phyloP scores from a whole-genome alignment of 2,113 vertebrate genomes.

The Triplophysa rosa region DNA sequence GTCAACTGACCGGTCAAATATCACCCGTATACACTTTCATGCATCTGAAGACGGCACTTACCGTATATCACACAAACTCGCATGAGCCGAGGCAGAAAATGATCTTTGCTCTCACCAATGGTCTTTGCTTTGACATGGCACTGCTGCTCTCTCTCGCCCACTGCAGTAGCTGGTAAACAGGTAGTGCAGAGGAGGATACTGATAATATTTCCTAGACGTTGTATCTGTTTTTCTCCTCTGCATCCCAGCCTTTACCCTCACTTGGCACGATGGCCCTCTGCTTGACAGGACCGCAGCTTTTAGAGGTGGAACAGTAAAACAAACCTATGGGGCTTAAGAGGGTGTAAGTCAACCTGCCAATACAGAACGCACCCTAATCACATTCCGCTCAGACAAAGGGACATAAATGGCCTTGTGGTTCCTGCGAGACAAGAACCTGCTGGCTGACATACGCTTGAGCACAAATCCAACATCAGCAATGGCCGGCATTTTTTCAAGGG shows the following conservation, averaged over 20 bases:
- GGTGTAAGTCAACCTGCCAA: conserved; percentile 73
- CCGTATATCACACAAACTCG: not conserved
- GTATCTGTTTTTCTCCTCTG: conserved; percentile 53
- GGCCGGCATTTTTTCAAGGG: conserved; percentile 26
- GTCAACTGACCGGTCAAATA: not conserved
- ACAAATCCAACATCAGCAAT: conserved; percentile 58
- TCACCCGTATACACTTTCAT: not conserved
- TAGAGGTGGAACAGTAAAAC: conserved; percentile 64
- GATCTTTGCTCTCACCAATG: conserved; percentile 8
- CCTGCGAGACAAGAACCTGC: conserved; percentile 52
- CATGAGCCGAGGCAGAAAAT: not conserved
- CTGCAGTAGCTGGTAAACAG: conserved; percentile 43
- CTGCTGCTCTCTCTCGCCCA: not conserved
- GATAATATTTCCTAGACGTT: conserved; percentile 65
- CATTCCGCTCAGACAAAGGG: conserved; percentile 71
- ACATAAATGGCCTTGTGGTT: conserved; percentile 68
- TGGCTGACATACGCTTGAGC: conserved; percentile 60
- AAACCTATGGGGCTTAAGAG: conserved; percentile 60
- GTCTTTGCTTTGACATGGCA: not conserved
- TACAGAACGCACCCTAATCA: conserved; percentile 71
- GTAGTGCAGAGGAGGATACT: conserved; percentile 61
- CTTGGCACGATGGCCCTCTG: conserved; percentile 60
- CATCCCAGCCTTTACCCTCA: conserved; percentile 43
- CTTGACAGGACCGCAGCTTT: conserved; percentile 70
- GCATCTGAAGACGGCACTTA: not conserved